Evolutionary conservation across 2,797 vertebrate genomes (phyloP).

Genomic region (Danio aesculapii): DNA sequence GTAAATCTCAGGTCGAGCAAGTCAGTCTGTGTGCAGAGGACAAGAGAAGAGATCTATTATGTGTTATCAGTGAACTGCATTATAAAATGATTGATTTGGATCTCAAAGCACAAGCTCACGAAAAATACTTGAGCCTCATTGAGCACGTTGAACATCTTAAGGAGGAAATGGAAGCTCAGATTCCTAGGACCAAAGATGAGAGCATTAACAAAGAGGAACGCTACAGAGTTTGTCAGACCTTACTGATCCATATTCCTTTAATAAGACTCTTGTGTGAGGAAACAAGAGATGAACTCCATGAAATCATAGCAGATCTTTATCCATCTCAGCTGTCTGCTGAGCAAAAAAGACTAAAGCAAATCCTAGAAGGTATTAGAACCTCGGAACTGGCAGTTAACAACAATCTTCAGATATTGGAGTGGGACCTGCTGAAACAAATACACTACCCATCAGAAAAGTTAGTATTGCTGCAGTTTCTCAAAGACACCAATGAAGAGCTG

Average conservation of each 20-base stretch:
- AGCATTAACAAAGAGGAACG: conserved; percentile 59
- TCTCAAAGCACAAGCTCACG: conserved; percentile 70
- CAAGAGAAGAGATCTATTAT: conserved; percentile 69
- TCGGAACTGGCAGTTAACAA: conserved; percentile 66
- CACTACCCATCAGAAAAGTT: conserved; percentile 67
- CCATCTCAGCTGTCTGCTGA: conserved; percentile 74
- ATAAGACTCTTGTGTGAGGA: conserved; percentile 69
- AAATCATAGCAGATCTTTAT: conserved; percentile 74
- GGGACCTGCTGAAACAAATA: conserved; percentile 65
- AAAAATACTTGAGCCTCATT: conserved; percentile 76
- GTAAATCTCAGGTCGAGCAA: conserved; percentile 72
- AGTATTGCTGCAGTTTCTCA: conserved; percentile 65
- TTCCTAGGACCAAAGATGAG: conserved; percentile 68
- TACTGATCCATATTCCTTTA: conserved; percentile 71
- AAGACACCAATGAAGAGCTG: conserved; percentile 65
- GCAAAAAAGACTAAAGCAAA: conserved; percentile 68
- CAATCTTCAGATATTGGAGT: conserved; percentile 72
- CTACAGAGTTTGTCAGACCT: conserved; percentile 70
- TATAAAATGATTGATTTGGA: conserved; percentile 73
- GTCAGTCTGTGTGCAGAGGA: conserved; percentile 68
- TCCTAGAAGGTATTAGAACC: conserved; percentile 62
- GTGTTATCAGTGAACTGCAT: conserved; percentile 73
- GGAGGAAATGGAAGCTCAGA: conserved; percentile 75
- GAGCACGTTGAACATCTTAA: conserved; percentile 75
- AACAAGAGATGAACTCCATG: conserved; percentile 66